Percentiles rank a stretch among this genome's conserved stretches.
These are phyloP conservation scores for Brachionus paranguensis DNA, from an alignment of 1,140 invertebrate species.

Conservation along the genomic window DNA sequence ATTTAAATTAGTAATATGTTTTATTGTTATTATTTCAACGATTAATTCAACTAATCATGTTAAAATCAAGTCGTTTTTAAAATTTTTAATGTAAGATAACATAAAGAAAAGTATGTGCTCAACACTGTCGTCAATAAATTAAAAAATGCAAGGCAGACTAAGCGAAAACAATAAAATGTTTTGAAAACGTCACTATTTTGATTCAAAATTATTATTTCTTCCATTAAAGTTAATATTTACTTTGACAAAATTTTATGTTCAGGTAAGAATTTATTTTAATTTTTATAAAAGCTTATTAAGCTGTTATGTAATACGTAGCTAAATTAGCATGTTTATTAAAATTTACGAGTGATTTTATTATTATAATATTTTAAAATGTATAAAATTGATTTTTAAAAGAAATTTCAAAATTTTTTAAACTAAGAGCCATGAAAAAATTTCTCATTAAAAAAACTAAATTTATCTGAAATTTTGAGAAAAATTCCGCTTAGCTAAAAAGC, in stretches of 20 bases:
- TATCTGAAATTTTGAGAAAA: too few species aligned
- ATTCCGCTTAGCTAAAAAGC: too few species aligned
- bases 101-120: neutral
- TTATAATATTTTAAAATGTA: neutral
- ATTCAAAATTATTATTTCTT: neutral
- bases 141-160: neutral
- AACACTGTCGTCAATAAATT: neutral
- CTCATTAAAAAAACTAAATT: too few species aligned
- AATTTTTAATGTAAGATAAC: neutral
- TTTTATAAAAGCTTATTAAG: neutral
- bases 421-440: too few species aligned
- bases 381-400: neutral
- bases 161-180: neutral
- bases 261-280: slow-evolving; percentile 7
- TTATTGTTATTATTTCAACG: neutral
- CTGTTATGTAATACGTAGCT: slow-evolving; percentile 19
- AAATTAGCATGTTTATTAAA: slow-evolving; percentile 41
- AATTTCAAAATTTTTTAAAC: neutral
- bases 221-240: neutral
- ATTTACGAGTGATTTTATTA: neutral
- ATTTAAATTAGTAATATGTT: neutral
- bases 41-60: neutral
- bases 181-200: neutral
- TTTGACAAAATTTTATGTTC: slow-evolving; percentile 19
- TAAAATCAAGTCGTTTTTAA: neutral